phyloP scores from a whole-genome alignment of 1,140 invertebrate genomes.

The Trichomalopsis sarcophagae region DNA sequence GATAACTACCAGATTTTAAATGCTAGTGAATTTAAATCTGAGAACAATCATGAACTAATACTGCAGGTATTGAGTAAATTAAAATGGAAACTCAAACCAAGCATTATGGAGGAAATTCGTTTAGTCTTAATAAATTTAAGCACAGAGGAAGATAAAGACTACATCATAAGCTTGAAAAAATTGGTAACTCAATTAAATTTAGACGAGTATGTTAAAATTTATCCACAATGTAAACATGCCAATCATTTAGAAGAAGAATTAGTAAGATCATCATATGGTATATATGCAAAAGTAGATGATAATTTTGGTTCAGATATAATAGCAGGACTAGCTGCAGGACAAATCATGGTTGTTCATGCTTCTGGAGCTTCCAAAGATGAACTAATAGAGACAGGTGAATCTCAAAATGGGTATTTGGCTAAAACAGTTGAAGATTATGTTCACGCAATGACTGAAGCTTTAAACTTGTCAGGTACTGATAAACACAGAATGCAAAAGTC shows the following conservation, averaged over 20 bases:
- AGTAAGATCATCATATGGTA: conserved; percentile 83
- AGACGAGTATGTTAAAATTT: conserved; percentile 84
- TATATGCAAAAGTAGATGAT: conserved; percentile 99
- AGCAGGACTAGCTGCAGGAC: conserved; percentile 97
- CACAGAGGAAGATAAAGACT: conserved; percentile 86
- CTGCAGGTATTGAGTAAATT: conserved; percentile 89
- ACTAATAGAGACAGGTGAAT: conserved; percentile 86
- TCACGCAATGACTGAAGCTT: conserved; percentile 61
- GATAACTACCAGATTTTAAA: conserved; percentile 86
- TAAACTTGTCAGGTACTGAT: background rate
- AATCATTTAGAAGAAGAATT: conserved; percentile 86
- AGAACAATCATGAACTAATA: conserved; percentile 97
- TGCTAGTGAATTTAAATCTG: conserved; percentile 96
- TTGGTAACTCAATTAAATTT: conserved; percentile 88
- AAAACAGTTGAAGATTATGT: conserved; percentile 89
- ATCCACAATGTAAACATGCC: conserved; percentile 91
- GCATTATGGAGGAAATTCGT: conserved; percentile 69
- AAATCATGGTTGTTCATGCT: conserved; percentile 94
- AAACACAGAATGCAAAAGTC: conserved; percentile 36
- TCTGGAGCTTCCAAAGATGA: conserved; percentile 95
- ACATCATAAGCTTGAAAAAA: conserved; percentile 89
- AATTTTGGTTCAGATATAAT: conserved; percentile 99
- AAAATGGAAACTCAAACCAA: conserved; percentile 77
- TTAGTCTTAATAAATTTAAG: conserved; percentile 93
- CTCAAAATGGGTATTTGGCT: conserved; percentile 89